Percentiles rank a stretch among this genome's conserved stretches.
Conservation (phyloP, 1,140 invertebrate species). For the Solenopsis invicta region DNA sequence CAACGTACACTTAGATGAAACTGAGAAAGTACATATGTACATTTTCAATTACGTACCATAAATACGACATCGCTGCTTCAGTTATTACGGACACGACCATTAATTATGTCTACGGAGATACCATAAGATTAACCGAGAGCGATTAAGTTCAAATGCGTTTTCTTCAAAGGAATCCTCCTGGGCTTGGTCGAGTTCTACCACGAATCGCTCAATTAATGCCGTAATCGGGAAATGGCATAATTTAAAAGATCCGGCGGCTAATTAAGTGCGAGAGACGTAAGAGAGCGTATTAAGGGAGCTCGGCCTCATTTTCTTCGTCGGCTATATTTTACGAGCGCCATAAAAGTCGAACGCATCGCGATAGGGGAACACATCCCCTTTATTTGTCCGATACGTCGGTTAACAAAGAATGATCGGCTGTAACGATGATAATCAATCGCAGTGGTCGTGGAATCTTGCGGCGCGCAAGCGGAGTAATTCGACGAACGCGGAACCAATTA, state of each 20-base stretch:
- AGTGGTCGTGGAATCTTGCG: neutral
- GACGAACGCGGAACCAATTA: slow-evolving; percentile 64
- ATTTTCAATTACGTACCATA: slow-evolving; percentile 37
- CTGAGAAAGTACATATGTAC: neutral
- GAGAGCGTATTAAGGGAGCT: neutral
- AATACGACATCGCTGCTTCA: slow-evolving; percentile 15
- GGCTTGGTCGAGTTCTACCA: neutral
- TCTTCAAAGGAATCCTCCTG: slow-evolving; percentile 22
- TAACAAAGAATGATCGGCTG: slow-evolving; percentile 54
- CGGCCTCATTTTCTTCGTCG: slow-evolving; percentile 12
- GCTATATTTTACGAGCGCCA: slow-evolving; percentile 30
- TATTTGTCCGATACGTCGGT: slow-evolving; percentile 54
- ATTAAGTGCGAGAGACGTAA: slow-evolving; percentile 41
- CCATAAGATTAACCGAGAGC: slow-evolving; percentile 20
- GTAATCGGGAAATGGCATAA: slow-evolving; percentile 42
- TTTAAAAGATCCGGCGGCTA: slow-evolving; percentile 34
- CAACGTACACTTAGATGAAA: neutral
- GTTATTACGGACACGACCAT: slow-evolving; percentile 22
- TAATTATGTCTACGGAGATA: slow-evolving; percentile 33
- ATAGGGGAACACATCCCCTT: slow-evolving; percentile 15
- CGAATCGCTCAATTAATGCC: slow-evolving; percentile 43
- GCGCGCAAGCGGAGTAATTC: slow-evolving; percentile 40
- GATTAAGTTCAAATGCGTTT: slow-evolving; percentile 37
- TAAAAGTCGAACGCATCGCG: slow-evolving; percentile 36
- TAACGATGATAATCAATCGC: slow-evolving; percentile 59